Percentiles rank a stretch among this genome's conserved stretches.
These are phyloP conservation scores for Pachypeltis micranthus DNA, from an alignment of 1,140 invertebrate genomes.

Conservation along the genomic window DNA sequence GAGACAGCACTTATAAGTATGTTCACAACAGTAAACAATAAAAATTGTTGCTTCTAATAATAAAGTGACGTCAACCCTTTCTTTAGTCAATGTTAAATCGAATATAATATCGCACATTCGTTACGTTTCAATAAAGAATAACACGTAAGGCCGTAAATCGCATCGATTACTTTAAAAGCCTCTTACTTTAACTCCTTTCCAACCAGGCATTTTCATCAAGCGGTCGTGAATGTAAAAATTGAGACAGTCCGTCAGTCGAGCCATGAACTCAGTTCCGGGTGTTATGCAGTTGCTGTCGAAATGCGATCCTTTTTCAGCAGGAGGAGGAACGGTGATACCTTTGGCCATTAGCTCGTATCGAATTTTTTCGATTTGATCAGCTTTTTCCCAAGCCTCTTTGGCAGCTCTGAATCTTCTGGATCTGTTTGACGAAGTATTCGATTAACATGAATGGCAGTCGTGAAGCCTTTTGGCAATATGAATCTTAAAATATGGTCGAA, in stretches of 20 bases:
- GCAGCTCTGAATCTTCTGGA: slow-evolving; percentile 92
- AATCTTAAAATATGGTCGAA: too few relatives aligned
- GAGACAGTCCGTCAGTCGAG: slow-evolving; percentile 80
- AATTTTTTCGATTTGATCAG: slow-evolving; percentile 68
- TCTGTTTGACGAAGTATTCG: too few relatives aligned
- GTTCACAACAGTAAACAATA: too few relatives aligned
- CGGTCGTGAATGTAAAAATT: slow-evolving; percentile 93
- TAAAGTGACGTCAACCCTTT: too few relatives aligned
- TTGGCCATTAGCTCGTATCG: slow-evolving; percentile 58
- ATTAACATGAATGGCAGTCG: too few relatives aligned
- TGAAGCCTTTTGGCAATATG: too few relatives aligned
- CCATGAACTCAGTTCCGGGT: slow-evolving; percentile 98
- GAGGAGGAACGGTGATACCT: slow-evolving; percentile 72
- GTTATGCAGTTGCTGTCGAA: slow-evolving; percentile 99
- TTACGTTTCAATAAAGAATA: too few relatives aligned
- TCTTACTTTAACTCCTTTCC: slow-evolving; percentile 80
- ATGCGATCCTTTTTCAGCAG: slow-evolving; percentile 81
- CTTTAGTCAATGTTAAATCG: too few relatives aligned
- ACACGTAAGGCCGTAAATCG: too few relatives aligned
- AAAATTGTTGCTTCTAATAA: too few relatives aligned
- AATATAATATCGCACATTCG: too few relatives aligned
- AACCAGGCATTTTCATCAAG: slow-evolving; percentile 89
- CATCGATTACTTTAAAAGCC: slow-evolving; percentile 43
- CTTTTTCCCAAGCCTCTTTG: slow-evolving; percentile 88
- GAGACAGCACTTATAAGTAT: too few relatives aligned